phyloP scores from a whole-genome alignment of 2,888 invertebrate genomes.

The Ochlodes sylvanus region DNA sequence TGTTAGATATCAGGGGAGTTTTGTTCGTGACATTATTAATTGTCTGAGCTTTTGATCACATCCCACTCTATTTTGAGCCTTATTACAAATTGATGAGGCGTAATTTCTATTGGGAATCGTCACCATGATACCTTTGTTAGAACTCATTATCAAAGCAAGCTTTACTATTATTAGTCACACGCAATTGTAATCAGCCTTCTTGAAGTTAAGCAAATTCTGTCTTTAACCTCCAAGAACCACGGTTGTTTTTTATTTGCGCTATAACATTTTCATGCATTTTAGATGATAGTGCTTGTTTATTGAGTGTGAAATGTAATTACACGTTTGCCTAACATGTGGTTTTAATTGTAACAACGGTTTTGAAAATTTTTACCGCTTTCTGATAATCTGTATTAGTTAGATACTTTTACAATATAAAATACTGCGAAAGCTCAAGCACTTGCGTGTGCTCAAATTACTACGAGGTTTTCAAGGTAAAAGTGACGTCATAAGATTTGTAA shows the following conservation, averaged over 20 bases:
- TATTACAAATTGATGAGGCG: not conserved
- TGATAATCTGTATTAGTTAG: not conserved
- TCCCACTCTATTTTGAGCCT: not conserved
- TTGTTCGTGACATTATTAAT: constrained; percentile 16
- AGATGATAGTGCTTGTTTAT: constrained; percentile 14
- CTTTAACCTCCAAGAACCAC: not conserved
- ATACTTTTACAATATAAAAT: not conserved
- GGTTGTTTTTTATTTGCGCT: not conserved
- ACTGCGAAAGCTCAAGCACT: not conserved
- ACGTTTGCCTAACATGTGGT: constrained; percentile 14
- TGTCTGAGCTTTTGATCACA: constrained; percentile 13
- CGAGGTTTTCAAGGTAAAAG: too few species aligned
- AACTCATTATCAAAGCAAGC: constrained; percentile 14
- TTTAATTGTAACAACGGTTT: not conserved
- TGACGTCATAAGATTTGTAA: too few species aligned
- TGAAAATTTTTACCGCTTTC: not conserved
- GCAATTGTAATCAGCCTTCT: not conserved
- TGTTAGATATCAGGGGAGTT: not conserved
- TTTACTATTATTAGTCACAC: constrained; percentile 19
- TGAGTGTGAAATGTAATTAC: constrained; percentile 11
- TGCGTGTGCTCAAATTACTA: not conserved
- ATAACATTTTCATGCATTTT: not conserved
- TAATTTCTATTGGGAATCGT: not conserved
- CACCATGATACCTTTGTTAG: not conserved
- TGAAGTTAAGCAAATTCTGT: not conserved